Conservation (phyloP, 2,113 vertebrate species). For the Phyllostomus discolor region DNA sequence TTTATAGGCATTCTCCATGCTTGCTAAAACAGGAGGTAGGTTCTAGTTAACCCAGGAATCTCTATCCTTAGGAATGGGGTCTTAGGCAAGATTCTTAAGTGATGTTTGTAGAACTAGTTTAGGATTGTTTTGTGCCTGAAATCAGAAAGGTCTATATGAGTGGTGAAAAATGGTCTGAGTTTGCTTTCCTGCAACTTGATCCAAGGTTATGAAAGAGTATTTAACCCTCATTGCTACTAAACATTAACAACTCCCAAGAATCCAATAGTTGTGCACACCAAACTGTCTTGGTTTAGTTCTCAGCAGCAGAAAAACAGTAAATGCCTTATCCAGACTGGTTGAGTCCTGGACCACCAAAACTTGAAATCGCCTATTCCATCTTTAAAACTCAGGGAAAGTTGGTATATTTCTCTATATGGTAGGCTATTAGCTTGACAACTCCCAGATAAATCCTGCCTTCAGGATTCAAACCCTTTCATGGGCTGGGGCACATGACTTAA, state of each 20-base stretch:
- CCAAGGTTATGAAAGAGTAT: neutral
- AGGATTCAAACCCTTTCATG: neutral
- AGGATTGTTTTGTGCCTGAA: neutral
- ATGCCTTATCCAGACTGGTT: neutral
- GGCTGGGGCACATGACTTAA: neutral
- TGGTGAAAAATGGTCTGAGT: neutral
- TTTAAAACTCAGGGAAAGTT: neutral
- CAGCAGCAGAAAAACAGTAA: neutral
- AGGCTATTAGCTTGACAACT: neutral
- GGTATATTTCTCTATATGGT: neutral
- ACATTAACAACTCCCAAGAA: neutral
- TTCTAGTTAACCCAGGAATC: neutral
- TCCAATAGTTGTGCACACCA: neutral
- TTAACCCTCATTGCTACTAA: neutral
- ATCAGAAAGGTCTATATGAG: neutral
- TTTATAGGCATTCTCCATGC: neutral
- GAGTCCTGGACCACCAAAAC: neutral
- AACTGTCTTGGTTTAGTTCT: neutral
- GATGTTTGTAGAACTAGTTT: neutral
- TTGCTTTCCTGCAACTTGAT: slow-evolving; percentile 4
- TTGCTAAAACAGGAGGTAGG: neutral
- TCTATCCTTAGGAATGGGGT: neutral
- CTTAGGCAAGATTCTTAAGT: neutral
- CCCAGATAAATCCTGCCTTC: neutral
- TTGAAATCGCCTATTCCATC: neutral